These are phyloP conservation scores for Hoplodrina blanda DNA, from an alignment of 2,888 invertebrate species.

Conservation along the genomic window DNA sequence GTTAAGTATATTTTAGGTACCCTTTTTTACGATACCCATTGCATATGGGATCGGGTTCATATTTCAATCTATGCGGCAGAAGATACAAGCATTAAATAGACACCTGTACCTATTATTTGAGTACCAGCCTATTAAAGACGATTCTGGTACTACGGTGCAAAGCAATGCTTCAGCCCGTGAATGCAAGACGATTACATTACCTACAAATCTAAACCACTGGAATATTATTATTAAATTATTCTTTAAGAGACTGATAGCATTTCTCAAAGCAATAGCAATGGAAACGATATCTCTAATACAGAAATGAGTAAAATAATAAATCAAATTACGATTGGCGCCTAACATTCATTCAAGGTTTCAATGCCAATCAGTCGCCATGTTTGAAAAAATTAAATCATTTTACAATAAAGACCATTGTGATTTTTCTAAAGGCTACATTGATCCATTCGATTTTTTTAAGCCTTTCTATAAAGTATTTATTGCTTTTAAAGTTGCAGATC, in stretches of 20 bases:
- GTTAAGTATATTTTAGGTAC: too few species aligned
- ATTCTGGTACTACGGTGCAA: not conserved
- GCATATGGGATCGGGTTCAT: too few species aligned
- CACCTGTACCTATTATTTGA: not conserved
- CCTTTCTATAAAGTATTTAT: constrained; percentile 72
- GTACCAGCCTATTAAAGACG: too few species aligned
- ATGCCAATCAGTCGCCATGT: constrained; percentile 47
- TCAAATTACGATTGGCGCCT: not conserved
- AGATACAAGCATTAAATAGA: not conserved
- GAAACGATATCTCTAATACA: constrained; percentile 26
- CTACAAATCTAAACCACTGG: too few species aligned
- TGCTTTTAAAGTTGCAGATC: constrained; percentile 73
- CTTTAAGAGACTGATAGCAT: not conserved
- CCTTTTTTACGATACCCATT: too few species aligned
- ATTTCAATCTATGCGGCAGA: too few species aligned
- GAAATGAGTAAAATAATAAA: constrained; percentile 14
- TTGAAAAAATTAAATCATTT: constrained; percentile 67
- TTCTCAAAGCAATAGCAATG: constrained; percentile 30
- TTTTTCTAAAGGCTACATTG: constrained; percentile 68
- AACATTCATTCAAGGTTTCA: constrained; percentile 2
- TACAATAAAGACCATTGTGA: constrained; percentile 74
- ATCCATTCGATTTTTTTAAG: constrained; percentile 76
- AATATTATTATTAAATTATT: not conserved
- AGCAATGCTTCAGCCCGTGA: not conserved
- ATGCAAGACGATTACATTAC: not conserved